Conservation (phyloP, 2,888 invertebrate genomes). For the Idaea aversata region DNA sequence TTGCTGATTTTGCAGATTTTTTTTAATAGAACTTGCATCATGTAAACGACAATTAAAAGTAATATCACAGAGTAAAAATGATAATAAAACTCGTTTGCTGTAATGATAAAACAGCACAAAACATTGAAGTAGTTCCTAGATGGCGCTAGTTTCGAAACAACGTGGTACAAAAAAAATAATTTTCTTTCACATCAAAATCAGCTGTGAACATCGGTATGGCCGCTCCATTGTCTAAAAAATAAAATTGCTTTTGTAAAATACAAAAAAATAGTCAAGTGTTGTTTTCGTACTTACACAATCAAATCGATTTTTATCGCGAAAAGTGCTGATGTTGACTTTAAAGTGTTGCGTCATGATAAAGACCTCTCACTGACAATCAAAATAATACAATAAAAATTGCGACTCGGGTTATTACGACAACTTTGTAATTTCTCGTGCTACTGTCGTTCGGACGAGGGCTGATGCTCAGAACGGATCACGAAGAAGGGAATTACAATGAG, state of each 20-base stretch:
- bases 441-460: conserved; percentile 55
- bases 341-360: conserved; percentile 81
- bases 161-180: conserved; percentile 65
- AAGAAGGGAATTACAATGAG: conserved; percentile 63
- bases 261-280: conserved; percentile 69
- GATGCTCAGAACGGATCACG: conserved; percentile 63
- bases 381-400: conserved; percentile 72
- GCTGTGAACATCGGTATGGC: conserved; percentile 81
- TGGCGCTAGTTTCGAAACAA: conserved; percentile 64
- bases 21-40: neutral
- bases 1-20: too few relatives aligned
- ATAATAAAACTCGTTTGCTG: conserved; percentile 15
- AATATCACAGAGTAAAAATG: conserved; percentile 3
- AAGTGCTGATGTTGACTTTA: conserved; percentile 72
- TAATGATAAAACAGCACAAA: conserved; percentile 49
- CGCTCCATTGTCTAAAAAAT: conserved; percentile 69
- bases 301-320: conserved; percentile 51
- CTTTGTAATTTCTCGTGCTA: conserved; percentile 58
- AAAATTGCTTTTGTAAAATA: conserved; percentile 68
- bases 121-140: conserved; percentile 38
- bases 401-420: conserved; percentile 49
- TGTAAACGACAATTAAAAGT: neutral
- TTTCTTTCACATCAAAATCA: conserved; percentile 79
- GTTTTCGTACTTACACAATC: conserved; percentile 66
- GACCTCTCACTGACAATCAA: conserved; percentile 79